These are phyloP conservation scores for Macaca mulatta DNA, from an alignment of 2,113 vertebrate species.

Conservation along the genomic window DNA sequence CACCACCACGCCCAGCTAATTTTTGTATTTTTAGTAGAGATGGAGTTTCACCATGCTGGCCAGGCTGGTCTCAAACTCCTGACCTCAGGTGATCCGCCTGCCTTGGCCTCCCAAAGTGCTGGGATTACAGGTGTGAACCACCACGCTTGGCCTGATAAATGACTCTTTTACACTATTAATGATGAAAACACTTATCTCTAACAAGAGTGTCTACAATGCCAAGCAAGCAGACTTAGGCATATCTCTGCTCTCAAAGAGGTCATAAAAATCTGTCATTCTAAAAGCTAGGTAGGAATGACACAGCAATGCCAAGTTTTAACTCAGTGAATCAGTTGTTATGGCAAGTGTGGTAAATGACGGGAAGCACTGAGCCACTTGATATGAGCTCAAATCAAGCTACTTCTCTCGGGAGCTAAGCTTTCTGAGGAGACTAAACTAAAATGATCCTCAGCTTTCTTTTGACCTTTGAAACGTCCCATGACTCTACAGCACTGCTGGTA, in stretches of 20 bases:
- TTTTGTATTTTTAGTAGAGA: too few relatives aligned
- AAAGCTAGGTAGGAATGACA: not conserved
- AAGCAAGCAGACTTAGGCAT: not conserved
- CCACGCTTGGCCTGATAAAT: not conserved
- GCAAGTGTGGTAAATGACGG: not conserved
- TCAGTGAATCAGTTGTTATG: not conserved
- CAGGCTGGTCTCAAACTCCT: too few relatives aligned
- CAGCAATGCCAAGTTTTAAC: not conserved
- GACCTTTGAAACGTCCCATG: not conserved
- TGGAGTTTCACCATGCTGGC: too few relatives aligned
- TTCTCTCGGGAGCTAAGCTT: not conserved
- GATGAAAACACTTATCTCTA: conserved; percentile 3
- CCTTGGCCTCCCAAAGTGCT: too few relatives aligned
- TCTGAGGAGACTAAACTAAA: not conserved
- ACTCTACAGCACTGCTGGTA: not conserved
- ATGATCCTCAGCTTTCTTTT: not conserved
- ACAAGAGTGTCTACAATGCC: not conserved
- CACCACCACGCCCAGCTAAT: too few relatives aligned
- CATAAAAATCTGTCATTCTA: not conserved
- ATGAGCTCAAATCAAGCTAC: not conserved
- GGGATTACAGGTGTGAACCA: too few relatives aligned
- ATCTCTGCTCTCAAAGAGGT: not conserved
- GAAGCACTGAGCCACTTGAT: accelerated
- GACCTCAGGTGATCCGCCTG: too few relatives aligned
- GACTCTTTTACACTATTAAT: not conserved